These are phyloP conservation scores for Patella vulgata DNA, from an alignment of 1,140 invertebrate genomes.

Conservation along the genomic window DNA sequence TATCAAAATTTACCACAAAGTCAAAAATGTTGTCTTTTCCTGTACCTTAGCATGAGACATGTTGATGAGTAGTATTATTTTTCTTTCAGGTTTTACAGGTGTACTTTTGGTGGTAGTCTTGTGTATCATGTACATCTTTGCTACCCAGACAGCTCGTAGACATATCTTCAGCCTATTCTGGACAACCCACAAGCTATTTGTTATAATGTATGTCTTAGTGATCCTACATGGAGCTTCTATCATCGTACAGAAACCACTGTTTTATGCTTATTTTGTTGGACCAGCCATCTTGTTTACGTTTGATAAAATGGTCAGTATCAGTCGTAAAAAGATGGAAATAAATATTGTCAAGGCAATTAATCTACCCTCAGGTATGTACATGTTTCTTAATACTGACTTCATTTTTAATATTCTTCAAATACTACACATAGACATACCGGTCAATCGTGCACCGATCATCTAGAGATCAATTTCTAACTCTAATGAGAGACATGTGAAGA, in stretches of 20 bases:
- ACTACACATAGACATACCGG: too few relatives aligned
- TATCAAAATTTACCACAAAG: too few relatives aligned
- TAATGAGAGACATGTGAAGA: too few relatives aligned
- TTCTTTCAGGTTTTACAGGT: slow-evolving; percentile 91
- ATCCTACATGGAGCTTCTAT: slow-evolving; percentile 94
- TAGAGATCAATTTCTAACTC: too few relatives aligned
- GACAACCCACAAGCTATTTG: slow-evolving; percentile 94
- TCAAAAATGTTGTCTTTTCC: too few relatives aligned
- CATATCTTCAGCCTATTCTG: slow-evolving; percentile 82
- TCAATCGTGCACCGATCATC: too few relatives aligned
- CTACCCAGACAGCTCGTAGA: slow-evolving; percentile 91
- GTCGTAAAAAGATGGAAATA: slow-evolving; percentile 77
- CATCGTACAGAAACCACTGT: slow-evolving; percentile 80
- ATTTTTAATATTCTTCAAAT: too few relatives aligned
- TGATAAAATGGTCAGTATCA: slow-evolving; percentile 89
- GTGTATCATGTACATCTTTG: slow-evolving; percentile 97
- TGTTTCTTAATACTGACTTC: background rate
- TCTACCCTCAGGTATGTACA: slow-evolving; percentile 81
- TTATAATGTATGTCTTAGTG: slow-evolving; percentile 88
- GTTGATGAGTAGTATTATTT: too few relatives aligned
- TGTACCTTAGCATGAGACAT: too few relatives aligned
- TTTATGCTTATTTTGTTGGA: slow-evolving; percentile 96
- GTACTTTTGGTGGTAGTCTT: slow-evolving; percentile 92
- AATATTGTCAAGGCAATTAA: slow-evolving; percentile 96
- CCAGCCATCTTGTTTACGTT: slow-evolving; percentile 90